Evolutionary conservation across 2,797 vertebrate species (phyloP), one percentile per base, ranked within the genome.

Genomic region (Oreonectes daqikongensis): DNA sequence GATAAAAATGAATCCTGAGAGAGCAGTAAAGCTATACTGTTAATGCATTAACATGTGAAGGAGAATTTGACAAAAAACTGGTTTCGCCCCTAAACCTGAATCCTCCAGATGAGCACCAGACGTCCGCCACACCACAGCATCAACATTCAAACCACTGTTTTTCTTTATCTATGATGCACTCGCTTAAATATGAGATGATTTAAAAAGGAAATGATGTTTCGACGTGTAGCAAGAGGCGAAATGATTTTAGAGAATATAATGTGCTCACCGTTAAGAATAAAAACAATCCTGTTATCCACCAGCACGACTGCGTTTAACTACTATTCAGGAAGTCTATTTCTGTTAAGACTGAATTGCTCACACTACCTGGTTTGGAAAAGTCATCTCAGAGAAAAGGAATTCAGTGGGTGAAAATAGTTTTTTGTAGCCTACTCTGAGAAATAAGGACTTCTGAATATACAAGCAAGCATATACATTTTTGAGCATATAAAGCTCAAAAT

Each of bases 371-470:
- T 77, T 72, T 40, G 84, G 82, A 84, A 84, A 85, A 83, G 57
- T 46, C 57, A 46, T 65, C 77, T 85, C 78, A 84, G 52, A 65
- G 79, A 84, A 69, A 78, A 81, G 75, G 84, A 86, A 86, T 86
- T 80, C 72, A 35, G 70, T 22, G 48, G n/a, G 48, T 10, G 7
- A 46, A 18, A 18, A 40, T 44, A 80, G 72, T 40, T n/a, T n/a
- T 48, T 46, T 20, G n/a, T 10, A 52, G n/a, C 17, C 4, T 7
- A 48, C 44, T 48, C n/a, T 48, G 35, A 44, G 3, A 28, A 24
- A 69, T 0, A 48, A 28, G 4, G 8, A 18, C n/a, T 2, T 35
- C 63, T 65, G 40, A 42, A 42, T n/a, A 22, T 4, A 46, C 22
- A 44, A 8, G n/a, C n/a, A 35, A 35, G 35, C 10, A 35, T 35